Evolutionary conservation across 2,113 vertebrate species (phyloP).

Genomic region (Hyla sarda): DNA sequence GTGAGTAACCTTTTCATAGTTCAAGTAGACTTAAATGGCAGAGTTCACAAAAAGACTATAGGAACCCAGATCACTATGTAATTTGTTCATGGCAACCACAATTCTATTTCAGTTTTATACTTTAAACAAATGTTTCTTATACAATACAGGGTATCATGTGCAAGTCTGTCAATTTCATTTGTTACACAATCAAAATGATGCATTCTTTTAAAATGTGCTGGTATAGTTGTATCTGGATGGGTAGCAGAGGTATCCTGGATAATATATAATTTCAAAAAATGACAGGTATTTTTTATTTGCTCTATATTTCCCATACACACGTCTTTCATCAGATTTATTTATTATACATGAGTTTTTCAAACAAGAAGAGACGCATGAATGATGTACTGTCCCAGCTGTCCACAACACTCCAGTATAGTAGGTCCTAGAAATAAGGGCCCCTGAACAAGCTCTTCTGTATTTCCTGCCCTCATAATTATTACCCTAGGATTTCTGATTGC

Average conservation of each 20-base stretch:
- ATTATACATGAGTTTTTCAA: not conserved
- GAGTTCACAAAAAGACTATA: not conserved
- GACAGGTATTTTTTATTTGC: too few species aligned
- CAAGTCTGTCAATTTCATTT: too few species aligned
- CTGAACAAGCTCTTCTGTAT: conserved; percentile 21
- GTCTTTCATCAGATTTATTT: not conserved
- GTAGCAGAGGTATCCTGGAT: too few species aligned
- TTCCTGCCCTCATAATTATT: conserved; percentile 15
- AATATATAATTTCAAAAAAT: too few species aligned
- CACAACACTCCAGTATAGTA: not conserved
- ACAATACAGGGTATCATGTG: not conserved
- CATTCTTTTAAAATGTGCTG: too few species aligned
- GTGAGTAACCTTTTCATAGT: not conserved
- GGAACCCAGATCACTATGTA: not conserved
- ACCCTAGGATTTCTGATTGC: conserved; percentile 15
- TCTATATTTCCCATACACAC: not conserved
- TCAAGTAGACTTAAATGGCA: not conserved
- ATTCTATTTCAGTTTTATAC: not conserved
- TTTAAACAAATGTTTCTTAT: not conserved
- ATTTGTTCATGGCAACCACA: not conserved
- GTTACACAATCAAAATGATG: too few species aligned
- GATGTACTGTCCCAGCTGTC: not conserved
- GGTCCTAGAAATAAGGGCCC: conserved; percentile 3
- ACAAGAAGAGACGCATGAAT: not conserved
- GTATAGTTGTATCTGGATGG: too few species aligned